A percentile compares a stretch with the other conserved stretches of the same genome.
Conservation (phyloP, 2,113 vertebrate genomes). For the Atherinomorus stipes region DNA sequence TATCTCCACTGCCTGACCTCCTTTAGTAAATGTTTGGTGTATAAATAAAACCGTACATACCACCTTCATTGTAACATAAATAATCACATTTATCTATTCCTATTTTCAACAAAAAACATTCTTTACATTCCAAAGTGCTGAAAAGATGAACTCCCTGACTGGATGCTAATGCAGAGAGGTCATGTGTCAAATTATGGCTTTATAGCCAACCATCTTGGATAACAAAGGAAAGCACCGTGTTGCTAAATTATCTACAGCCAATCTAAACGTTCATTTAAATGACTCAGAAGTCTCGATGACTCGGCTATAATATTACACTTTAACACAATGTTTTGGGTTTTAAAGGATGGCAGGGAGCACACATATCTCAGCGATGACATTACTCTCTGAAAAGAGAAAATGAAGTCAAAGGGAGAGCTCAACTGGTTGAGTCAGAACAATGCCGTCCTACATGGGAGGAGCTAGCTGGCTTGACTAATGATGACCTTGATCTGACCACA, state of each 20-base stretch:
- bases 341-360: constrained; percentile 16
- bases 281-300: constrained; percentile 16
- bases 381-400: constrained; percentile 36
- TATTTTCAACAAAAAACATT: constrained; percentile 72
- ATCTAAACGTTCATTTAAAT: background rate
- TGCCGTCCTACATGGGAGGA: constrained; percentile 40
- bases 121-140: constrained; percentile 67
- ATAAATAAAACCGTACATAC: constrained; percentile 21
- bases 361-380: constrained; percentile 71
- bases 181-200: constrained; percentile 24
- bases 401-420: constrained; percentile 25
- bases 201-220: background rate
- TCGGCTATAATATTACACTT: constrained; percentile 12
- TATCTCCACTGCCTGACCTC: constrained; percentile 4
- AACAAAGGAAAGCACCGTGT: constrained; percentile 1
- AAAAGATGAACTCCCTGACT: constrained; percentile 40
- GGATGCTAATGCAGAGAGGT: constrained; percentile 48
- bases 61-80: constrained; percentile 21
- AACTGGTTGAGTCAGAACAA: constrained; percentile 59
- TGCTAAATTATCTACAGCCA: background rate
- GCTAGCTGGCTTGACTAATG: constrained; percentile 45
- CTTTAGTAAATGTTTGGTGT: constrained; percentile 40
- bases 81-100: constrained; percentile 10
- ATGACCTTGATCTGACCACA: constrained; percentile 47
- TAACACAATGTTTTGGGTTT: constrained; percentile 35